phyloP scores from a whole-genome alignment of 2,113 vertebrate genomes.

The Hydrolagus affinis region DNA sequence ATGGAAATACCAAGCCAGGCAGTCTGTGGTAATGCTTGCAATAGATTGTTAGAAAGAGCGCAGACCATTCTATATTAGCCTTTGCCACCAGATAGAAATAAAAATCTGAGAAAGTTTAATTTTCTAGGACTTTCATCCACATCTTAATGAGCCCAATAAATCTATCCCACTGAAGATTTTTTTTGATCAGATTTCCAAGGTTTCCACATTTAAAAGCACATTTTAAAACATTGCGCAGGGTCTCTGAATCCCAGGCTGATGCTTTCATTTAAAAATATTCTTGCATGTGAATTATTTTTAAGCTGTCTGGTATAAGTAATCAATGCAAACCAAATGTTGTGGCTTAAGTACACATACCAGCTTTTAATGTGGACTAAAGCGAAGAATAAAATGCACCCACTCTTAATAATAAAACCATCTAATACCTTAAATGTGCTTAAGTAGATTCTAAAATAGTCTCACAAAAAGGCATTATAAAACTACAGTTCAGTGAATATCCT shows the following conservation, averaged over 20 bases:
- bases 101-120: conserved; percentile 28
- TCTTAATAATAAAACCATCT: no score
- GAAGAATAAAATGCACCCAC: no score
- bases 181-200: conserved; percentile 17
- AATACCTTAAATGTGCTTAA: no score
- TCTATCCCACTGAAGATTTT: conserved; percentile 28
- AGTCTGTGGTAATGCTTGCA: conserved; percentile 3
- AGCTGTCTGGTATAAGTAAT: no score
- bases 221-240: conserved; percentile 6
- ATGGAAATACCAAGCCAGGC: conserved; percentile 23
- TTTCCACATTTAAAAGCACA: conserved; percentile 15
- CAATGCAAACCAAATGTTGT: no score
- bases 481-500: background rate
- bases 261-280: background rate
- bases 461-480: background rate
- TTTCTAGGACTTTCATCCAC: conserved; percentile 23
- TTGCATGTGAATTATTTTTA: background rate
- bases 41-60: background rate
- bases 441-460: background rate
- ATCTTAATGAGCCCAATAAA: conserved; percentile 31
- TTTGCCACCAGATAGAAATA: conserved; percentile 27
- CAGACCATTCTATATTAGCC: background rate
- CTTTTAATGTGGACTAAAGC: background rate
- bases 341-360: no score
- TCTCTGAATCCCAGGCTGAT: background rate